Evolutionary conservation across 92 coral and sea anemone species (phyloP).

Genomic region (Palythoa grandis): DNA sequence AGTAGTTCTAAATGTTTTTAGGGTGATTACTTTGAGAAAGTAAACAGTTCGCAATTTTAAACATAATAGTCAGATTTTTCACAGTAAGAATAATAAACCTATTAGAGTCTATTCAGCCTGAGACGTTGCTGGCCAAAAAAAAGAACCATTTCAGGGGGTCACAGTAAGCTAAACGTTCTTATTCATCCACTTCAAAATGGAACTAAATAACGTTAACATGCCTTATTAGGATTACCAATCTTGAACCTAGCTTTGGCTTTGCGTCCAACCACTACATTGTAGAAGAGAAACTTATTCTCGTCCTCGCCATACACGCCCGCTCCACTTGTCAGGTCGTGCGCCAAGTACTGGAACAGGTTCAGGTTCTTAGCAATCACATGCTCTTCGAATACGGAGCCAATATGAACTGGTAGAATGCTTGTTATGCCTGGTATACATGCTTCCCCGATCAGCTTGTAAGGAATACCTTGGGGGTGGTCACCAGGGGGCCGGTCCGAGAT

Average conservation of each 20-base stretch:
- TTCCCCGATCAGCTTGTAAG: conserved; percentile 95
- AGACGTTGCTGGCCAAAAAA: no score
- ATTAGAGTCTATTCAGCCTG: no score
- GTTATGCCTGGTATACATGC: conserved; percentile 94
- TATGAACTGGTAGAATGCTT: conserved; percentile 69
- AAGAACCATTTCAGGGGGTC: no score
- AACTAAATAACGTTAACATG: conserved; percentile 9
- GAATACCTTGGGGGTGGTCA: conserved; percentile 98
- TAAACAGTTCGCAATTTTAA: no score
- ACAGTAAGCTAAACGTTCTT: no score
- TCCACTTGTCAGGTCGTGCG: conserved; percentile 89
- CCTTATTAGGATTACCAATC: conserved; percentile 94
- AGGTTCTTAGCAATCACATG: conserved; percentile 93
- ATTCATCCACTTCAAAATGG: no score
- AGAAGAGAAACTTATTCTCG: conserved; percentile 94
- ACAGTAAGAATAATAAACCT: no score
- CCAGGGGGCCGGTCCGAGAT: conserved; percentile 95
- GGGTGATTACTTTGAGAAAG: no score
- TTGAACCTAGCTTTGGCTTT: conserved; percentile 92
- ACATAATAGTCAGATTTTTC: no score
- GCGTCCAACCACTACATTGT: conserved; percentile 93
- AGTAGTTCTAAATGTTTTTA: no score
- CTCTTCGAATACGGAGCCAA: conserved; percentile 97
- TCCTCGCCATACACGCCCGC: conserved; percentile 98
- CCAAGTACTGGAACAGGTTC: conserved; percentile 86